A percentile compares a stretch with the other conserved stretches of the same genome.
phyloP scores from a whole-genome alignment of 2,888 invertebrate species.

The Megaustenia siamemsis region DNA sequence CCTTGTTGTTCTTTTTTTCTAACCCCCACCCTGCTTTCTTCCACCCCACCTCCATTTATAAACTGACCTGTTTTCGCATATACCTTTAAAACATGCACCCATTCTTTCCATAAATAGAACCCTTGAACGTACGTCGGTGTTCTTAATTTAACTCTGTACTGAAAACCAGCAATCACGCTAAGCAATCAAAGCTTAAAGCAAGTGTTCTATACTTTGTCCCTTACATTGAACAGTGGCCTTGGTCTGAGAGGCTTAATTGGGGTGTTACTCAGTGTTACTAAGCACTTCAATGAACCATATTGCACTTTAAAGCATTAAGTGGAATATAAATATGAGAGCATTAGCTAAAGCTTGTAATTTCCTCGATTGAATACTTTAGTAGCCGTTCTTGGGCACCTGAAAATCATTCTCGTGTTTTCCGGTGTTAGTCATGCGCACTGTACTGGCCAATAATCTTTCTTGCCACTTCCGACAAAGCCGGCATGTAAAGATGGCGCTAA shows the following conservation, averaged over 20 bases:
- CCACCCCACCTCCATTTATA: no score
- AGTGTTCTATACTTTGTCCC: no score
- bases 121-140: neutral
- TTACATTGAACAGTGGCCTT: neutral
- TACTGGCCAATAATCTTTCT: neutral
- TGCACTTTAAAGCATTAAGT: neutral
- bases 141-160: neutral
- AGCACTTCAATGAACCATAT: neutral
- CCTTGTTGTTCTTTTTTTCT: no score
- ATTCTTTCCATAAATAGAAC: neutral
- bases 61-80: neutral
- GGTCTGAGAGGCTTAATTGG: neutral
- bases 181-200: neutral
- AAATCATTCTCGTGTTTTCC: conserved; percentile 17
- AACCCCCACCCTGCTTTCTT: no score
- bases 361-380: neutral
- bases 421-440: neutral
- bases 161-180: neutral
- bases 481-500: neutral
- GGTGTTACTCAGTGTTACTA: neutral
- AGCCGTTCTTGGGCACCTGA: neutral
- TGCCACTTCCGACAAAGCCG: conserved; percentile 1
- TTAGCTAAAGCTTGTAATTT: neutral
- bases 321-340: neutral
- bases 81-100: neutral